Evolutionary conservation across 2,113 vertebrate species (phyloP).

Genomic region (Aphyosemion australe): DNA sequence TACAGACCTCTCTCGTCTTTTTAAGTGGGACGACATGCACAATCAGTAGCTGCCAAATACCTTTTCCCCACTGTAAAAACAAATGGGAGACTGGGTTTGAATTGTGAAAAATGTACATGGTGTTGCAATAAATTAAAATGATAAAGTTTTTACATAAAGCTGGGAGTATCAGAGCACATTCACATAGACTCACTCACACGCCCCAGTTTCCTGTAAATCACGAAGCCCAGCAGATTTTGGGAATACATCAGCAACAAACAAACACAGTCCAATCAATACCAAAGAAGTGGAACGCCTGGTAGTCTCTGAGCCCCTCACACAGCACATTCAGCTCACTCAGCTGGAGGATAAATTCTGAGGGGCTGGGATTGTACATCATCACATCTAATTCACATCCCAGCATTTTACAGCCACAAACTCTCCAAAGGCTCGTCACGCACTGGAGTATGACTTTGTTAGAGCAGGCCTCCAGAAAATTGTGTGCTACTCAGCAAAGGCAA

Average conservation of each 20-base stretch:
- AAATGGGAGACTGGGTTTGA: too few species aligned
- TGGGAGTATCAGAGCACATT: background rate
- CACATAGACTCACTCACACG: background rate
- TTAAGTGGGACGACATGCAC: too few species aligned
- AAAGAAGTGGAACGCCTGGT: constrained; percentile 31
- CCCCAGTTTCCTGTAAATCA: constrained; percentile 40
- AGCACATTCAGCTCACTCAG: constrained; percentile 25
- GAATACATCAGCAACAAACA: constrained; percentile 61
- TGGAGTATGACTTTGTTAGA: background rate
- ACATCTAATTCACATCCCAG: constrained; percentile 4
- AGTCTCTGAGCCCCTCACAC: constrained; percentile 14
- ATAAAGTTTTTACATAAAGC: too few species aligned
- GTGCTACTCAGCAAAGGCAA: constrained; percentile 27
- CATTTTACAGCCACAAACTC: background rate
- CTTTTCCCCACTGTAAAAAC: too few species aligned
- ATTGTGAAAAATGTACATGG: too few species aligned
- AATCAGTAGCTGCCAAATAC: too few species aligned
- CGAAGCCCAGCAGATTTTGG: constrained; percentile 48
- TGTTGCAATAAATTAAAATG: too few species aligned
- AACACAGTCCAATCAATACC: constrained; percentile 52
- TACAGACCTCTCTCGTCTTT: too few species aligned
- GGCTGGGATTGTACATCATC: background rate
- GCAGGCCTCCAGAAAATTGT: background rate
- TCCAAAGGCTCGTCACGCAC: background rate
- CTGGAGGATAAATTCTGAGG: constrained; percentile 12